Evolutionary conservation across 2,797 vertebrate genomes (phyloP), one percentile per base, ranked within the genome.

Genomic region (Pterois miles): DNA sequence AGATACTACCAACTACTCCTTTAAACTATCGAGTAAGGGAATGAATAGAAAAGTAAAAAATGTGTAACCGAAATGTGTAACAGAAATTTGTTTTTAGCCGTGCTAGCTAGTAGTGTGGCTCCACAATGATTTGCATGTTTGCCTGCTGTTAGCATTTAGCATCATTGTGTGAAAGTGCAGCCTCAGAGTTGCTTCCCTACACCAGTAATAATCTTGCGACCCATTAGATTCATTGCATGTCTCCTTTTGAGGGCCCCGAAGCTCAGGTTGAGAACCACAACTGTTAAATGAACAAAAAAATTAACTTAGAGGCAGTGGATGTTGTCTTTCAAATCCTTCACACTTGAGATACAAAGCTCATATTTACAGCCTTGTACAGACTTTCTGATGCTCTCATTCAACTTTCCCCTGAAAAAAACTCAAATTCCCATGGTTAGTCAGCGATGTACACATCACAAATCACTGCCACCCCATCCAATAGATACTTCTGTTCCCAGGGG

Each of bases 401-500:
- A 29, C 27, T 48, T 6, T 22, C 36, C 25, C 22, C 2, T 62
- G 59, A 38, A 23, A 25, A 3, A 3, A 0, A 1, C 13, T 50
- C 27, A 0, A 52, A 18, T 56, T 29, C 27, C 27, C 54, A 6
- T 56, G 25, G 8, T 56, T 20, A 29, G 4, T 27, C 54, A 56
- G 10, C 4, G 16, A 16, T 56, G 25, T 16, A 56, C 25, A 54
- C 22, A 60, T 40, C 6, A 10, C 40, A 20, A 25, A 43, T 11
- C 5, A 27, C 34, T 4, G 12, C 8, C 20, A 25, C 1, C n/a
- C 1, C 8, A 25, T 64, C 38, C 16, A 64, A 43, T 20, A 4
- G 23, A 29, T 2, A 10, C 6, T 11, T 50, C 54, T 78, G 40
- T 78, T 60, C 57, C 1, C 82, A 98, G 97, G 97, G 97, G 0